These are phyloP conservation scores for Arctopsyche grandis DNA, from an alignment of 1,140 invertebrate species.

Conservation along the genomic window DNA sequence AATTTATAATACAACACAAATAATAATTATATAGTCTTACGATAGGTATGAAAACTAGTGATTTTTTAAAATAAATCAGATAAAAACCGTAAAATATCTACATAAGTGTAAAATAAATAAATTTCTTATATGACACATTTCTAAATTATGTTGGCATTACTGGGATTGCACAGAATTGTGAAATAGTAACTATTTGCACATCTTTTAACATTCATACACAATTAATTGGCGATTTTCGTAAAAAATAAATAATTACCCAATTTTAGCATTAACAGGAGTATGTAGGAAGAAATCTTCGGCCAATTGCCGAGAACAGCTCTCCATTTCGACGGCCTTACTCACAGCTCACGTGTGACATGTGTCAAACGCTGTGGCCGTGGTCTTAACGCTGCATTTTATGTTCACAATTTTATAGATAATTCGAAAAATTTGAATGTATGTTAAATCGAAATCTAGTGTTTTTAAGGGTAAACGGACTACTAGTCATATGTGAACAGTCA, in stretches of 20 bases:
- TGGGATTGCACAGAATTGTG: constrained; percentile 13
- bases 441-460: no score
- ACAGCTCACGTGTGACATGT: constrained; percentile 19
- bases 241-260: constrained; percentile 61
- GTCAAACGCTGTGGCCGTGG: neutral
- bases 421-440: no score
- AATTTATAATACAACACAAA: no score
- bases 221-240: no score
- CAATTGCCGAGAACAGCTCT: constrained; percentile 64
- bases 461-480: no score
- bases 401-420: neutral
- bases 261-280: constrained; percentile 65
- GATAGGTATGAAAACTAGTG: constrained; percentile 3
- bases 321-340: constrained; percentile 56
- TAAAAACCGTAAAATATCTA: no score
- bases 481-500: no score
- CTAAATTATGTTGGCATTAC: neutral
- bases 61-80: no score
- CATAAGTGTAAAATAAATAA: no score
- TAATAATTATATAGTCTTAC: constrained; percentile 12
- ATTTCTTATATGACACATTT: constrained; percentile 1
- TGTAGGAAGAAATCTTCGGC: constrained; percentile 68
- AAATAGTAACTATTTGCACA: neutral
- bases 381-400: neutral
- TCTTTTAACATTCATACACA: no score